A percentile compares a stretch with the other conserved stretches of the same genome.
These are phyloP conservation scores for Agonum fuliginosum DNA, from an alignment of 2,888 invertebrate species.

Conservation along the genomic window DNA sequence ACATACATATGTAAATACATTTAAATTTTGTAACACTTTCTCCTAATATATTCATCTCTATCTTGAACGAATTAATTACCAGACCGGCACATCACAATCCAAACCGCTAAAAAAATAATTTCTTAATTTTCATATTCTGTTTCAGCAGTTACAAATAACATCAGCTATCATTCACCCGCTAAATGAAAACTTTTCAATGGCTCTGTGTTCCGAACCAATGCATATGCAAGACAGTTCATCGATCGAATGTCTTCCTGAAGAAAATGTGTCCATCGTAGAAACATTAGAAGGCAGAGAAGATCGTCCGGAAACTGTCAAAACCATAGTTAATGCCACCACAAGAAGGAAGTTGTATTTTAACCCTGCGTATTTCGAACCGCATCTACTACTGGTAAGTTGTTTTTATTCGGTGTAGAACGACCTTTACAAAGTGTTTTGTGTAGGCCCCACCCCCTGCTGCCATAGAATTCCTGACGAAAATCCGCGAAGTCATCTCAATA, in stretches of 20 bases:
- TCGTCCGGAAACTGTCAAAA: conserved; percentile 79
- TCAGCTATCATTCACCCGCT: conserved; percentile 84
- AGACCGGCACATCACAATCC: conserved; percentile 20
- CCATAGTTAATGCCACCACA: conserved; percentile 80
- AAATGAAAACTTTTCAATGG: conserved; percentile 67
- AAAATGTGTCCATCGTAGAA: conserved; percentile 90
- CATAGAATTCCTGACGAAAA: conserved; percentile 90
- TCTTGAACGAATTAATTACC: conserved; percentile 12
- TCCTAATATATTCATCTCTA: conserved; percentile 5
- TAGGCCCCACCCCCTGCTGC: conserved; percentile 94
- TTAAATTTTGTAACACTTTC: conserved; percentile 8
- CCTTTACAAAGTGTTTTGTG: conserved; percentile 67
- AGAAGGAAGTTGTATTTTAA: conserved; percentile 90
- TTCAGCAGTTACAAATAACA: conserved; percentile 75
- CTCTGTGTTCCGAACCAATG: conserved; percentile 66
- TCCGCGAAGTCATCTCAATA: conserved; percentile 91
- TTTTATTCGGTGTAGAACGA: no score
- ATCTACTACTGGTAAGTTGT: conserved; percentile 83
- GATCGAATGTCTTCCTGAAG: conserved; percentile 86
- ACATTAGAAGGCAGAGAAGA: conserved; percentile 82
- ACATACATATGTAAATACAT: conserved; percentile 1
- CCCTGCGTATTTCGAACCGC: conserved; percentile 93
- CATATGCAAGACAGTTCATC: conserved; percentile 75
- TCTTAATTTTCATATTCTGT: conserved; percentile 60
- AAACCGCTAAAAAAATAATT: conserved; percentile 16